A percentile compares a stretch with the other conserved stretches of the same genome.
These are phyloP conservation scores for Pinctada fucata DNA, from an alignment of 2,888 invertebrate genomes.

Conservation along the genomic window DNA sequence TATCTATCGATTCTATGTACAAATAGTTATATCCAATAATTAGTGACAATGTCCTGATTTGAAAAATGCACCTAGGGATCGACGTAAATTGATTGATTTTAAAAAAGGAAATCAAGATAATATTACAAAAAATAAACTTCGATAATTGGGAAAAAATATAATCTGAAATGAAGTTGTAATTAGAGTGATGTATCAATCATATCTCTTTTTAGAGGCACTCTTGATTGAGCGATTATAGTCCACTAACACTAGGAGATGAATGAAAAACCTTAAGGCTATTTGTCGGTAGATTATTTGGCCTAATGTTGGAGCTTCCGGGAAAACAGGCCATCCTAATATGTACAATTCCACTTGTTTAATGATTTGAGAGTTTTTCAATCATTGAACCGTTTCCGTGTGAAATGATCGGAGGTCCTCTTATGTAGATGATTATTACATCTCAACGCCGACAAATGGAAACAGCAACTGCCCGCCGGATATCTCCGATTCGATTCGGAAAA, in stretches of 20 bases:
- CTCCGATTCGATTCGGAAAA: slow-evolving; percentile 3
- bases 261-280: neutral
- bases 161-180: neutral
- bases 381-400: slow-evolving; percentile 9
- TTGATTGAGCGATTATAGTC: neutral
- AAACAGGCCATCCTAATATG: neutral
- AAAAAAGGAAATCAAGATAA: too few species aligned
- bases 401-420: neutral
- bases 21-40: too few species aligned
- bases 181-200: neutral
- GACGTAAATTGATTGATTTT: too few species aligned
- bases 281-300: neutral
- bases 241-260: neutral
- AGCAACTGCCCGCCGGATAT: neutral
- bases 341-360: slow-evolving; percentile 23
- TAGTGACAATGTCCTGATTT: too few species aligned
- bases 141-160: neutral
- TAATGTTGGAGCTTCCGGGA: neutral
- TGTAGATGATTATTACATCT: neutral
- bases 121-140: too few species aligned
- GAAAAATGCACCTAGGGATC: too few species aligned
- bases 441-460: neutral
- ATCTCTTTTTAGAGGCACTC: neutral
- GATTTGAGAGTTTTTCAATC: slow-evolving; percentile 25
- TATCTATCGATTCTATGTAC: too few species aligned